Conservation (phyloP, 2,797 vertebrate species). For the Lepilemur ruficaudatus region DNA sequence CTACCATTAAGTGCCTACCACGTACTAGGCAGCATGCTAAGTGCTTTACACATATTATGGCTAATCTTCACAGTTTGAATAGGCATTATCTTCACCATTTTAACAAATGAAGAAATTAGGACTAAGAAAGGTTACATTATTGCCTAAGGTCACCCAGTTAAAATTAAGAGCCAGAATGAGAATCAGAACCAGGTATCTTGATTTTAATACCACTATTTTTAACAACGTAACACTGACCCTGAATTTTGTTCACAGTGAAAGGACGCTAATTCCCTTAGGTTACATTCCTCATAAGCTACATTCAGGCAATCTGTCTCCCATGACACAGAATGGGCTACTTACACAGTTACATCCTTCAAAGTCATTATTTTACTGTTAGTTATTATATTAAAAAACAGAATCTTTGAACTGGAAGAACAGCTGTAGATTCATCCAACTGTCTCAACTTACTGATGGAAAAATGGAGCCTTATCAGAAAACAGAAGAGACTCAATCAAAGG, state of each 20-base stretch:
- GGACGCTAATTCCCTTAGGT: not conserved
- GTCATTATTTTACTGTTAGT: not conserved
- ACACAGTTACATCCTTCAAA: not conserved
- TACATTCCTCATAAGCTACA: not conserved
- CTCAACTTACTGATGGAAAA: not conserved
- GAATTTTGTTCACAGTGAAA: not conserved
- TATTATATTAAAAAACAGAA: not conserved
- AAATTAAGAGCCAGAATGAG: not conserved
- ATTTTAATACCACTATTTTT: not conserved
- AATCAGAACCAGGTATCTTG: not conserved
- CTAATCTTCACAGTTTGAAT: not conserved
- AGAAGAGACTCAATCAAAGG: not conserved
- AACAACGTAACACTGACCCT: rapidly evolving
- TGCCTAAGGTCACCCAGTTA: not conserved
- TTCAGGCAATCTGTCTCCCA: not conserved
- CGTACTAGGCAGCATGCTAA: rapidly evolving
- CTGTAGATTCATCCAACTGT: not conserved
- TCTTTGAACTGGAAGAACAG: not conserved
- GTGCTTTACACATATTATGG: not conserved
- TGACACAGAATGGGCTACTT: not conserved
- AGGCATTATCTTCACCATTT: not conserved
- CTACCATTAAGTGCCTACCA: not conserved
- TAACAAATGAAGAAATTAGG: not conserved
- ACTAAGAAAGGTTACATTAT: not conserved
- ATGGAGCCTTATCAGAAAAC: not conserved